These are phyloP conservation scores for Aegithalos caudatus DNA, from an alignment of 2,113 vertebrate genomes.

Conservation along the genomic window DNA sequence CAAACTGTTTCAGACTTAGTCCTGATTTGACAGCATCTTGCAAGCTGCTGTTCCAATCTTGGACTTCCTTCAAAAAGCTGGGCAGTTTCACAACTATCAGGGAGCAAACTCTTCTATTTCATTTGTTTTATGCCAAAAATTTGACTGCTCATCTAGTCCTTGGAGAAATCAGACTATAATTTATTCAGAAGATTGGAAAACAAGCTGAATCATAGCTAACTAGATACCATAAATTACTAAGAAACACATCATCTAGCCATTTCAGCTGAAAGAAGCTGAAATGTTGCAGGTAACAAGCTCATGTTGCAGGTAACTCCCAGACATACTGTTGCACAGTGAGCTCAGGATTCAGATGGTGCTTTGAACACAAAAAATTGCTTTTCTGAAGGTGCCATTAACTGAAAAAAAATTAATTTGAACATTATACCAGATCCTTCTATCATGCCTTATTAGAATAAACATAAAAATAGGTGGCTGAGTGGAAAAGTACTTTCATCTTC, in stretches of 20 bases:
- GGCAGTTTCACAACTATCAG: background rate
- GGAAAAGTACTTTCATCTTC: background rate
- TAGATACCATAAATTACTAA: background rate
- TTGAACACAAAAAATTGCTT: background rate
- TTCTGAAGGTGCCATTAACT: background rate
- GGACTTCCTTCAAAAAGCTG: background rate
- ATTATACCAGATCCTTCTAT: background rate
- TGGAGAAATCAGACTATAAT: background rate
- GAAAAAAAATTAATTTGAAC: background rate
- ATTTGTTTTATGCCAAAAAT: background rate
- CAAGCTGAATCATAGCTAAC: background rate
- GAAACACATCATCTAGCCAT: background rate
- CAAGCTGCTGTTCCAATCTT: background rate
- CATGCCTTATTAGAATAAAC: background rate
- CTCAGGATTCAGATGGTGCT: background rate
- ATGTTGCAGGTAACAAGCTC: no score
- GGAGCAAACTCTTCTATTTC: background rate
- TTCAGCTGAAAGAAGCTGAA: background rate
- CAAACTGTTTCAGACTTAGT: background rate
- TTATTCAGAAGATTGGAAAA: background rate
- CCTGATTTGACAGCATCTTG: background rate
- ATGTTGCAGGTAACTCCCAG: background rate
- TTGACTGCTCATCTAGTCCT: background rate
- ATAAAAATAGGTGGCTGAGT: background rate
- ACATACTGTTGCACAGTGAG: background rate